Evolutionary conservation across 1,140 invertebrate genomes (phyloP).

Genomic region (Bombus sibiricus): DNA sequence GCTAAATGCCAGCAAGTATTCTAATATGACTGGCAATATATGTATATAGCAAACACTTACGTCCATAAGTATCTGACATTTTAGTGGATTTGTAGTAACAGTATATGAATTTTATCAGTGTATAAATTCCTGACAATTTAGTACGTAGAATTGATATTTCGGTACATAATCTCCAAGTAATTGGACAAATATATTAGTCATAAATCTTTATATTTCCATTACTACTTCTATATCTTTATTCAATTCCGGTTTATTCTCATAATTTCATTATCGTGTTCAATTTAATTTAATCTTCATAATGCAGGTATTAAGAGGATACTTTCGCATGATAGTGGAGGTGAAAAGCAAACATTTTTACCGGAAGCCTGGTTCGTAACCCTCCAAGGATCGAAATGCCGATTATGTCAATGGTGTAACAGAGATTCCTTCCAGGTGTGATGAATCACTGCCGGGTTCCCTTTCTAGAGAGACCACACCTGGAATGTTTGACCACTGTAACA

Average conservation of each 20-base stretch:
- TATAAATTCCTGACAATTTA: too few relatives aligned
- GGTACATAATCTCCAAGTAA: too few relatives aligned
- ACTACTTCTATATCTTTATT: background rate
- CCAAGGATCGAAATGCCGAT: conserved; percentile 39
- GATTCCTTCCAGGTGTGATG: conserved; percentile 49
- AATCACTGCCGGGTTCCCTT: conserved; percentile 59
- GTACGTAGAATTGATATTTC: too few relatives aligned
- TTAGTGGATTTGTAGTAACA: too few relatives aligned
- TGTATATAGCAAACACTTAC: too few relatives aligned
- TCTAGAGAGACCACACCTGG: conserved; percentile 25
- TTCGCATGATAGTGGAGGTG: background rate
- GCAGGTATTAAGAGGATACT: background rate
- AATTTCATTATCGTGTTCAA: background rate
- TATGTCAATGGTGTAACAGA: conserved; percentile 52
- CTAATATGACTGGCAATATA: too few relatives aligned
- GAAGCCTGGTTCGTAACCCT: conserved; percentile 27
- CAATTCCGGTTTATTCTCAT: background rate
- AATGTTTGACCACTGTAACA: conserved; percentile 27
- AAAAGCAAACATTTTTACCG: background rate
- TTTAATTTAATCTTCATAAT: background rate
- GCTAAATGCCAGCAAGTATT: too few relatives aligned
- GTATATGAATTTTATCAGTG: too few relatives aligned
- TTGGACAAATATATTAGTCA: too few relatives aligned
- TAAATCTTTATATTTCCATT: too few relatives aligned
- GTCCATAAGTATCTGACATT: too few relatives aligned